Evolutionary conservation across 30 jellyfish, hydroid and myxozoan species (phyloP), one percentile per base, ranked within the genome.

Genomic region (Chrysaora quinquecirrha): DNA sequence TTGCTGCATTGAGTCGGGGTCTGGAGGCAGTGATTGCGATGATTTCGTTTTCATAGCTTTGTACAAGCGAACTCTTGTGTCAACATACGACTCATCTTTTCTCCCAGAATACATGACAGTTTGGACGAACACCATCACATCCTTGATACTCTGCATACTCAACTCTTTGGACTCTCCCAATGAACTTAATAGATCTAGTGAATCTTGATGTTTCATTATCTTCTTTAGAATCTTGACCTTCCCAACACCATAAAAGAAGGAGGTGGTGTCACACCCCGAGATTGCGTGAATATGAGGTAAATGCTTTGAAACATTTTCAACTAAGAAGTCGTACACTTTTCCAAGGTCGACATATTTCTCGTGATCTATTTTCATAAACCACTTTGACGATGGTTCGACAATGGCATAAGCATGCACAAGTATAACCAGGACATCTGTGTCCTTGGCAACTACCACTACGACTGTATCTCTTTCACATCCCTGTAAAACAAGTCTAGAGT

Each of bases 211-310:
- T 30, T 50, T 30, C 33, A 50, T 3, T n/a, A n/a, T n/a, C n/a
- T n/a, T n/a, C n/a, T n/a, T n/a, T n/a, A n/a, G n/a, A n/a, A n/a
- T n/a, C 11, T 14, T 38, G 43, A 28, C 6, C 54, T 77, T 77
- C 30, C 89, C 89, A 58, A 77, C 82, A 14, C 89, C 87, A 76
- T 49, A 33, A 48, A 76, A 76, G 65, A 76, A 76, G 38, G 78
- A 76, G 38, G 87, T 76, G 10, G 84, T 76, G 78, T 34, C 87
- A 32, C 87, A 76, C 34, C 87, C 81, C 1, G 87, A 52, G 38
- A 52, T 76, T 24, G 87, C 67, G 64, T 50, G 87, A 50, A 52
- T 52, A 38, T 76, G 87, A 11, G 89, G 73, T 35, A 78, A 43
- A 16, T 22, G 28, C 58, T 0, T 64, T 33, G 83, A 79, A 25